phyloP scores from a whole-genome alignment of 2,797 vertebrate species.

The Sphaeramia orbicularis region DNA sequence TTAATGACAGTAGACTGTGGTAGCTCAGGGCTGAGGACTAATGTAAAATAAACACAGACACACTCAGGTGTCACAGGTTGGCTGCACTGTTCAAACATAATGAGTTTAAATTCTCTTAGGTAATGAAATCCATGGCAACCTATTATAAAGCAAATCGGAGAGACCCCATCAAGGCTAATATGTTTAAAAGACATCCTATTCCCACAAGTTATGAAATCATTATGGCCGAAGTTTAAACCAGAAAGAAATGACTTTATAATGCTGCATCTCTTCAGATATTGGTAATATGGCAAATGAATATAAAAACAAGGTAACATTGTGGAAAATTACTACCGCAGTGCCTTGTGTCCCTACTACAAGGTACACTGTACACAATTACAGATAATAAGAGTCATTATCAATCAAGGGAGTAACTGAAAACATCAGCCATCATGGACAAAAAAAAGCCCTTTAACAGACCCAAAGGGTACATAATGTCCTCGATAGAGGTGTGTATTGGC shows the following conservation, averaged over 20 bases:
- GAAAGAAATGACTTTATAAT: conserved; percentile 32
- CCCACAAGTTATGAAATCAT: conserved; percentile 37
- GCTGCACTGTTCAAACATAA: conserved; percentile 45
- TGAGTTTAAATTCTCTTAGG: conserved; percentile 48
- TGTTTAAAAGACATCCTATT: conserved; percentile 57
- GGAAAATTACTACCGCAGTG: background rate
- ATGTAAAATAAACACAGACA: conserved; percentile 47
- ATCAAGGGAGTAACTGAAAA: conserved; percentile 12
- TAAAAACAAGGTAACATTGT: background rate
- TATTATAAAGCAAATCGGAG: conserved; percentile 50
- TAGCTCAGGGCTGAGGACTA: conserved; percentile 42
- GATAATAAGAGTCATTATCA: background rate
- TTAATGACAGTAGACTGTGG: conserved; percentile 30
- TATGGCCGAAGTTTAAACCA: conserved; percentile 25
- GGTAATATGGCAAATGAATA: background rate
- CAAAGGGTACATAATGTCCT: background rate
- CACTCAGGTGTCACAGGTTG: conserved; percentile 38
- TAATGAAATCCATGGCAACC: conserved; percentile 52
- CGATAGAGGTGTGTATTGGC: too few relatives aligned
- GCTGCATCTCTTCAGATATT: conserved; percentile 6
- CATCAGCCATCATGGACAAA: conserved; percentile 5
- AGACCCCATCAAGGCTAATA: conserved; percentile 37
- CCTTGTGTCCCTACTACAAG: background rate
- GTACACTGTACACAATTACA: background rate
- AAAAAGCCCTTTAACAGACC: background rate